Conservation (phyloP, 2,113 vertebrate genomes). For the Anolis sagrei region DNA sequence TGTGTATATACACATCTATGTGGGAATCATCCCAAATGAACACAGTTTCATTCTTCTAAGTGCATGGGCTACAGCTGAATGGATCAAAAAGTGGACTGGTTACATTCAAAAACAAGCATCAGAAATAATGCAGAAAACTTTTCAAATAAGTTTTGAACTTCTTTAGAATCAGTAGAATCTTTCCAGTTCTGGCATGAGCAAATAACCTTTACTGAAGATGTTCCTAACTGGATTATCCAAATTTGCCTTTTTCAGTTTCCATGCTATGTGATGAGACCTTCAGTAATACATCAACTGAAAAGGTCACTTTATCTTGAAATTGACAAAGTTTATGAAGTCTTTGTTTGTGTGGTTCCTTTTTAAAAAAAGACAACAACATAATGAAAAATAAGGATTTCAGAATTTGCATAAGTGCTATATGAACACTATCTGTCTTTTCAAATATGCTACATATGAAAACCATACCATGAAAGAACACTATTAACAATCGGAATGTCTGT, state of each 20-base stretch:
- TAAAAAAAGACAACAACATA: no score
- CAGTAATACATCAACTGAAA: no score
- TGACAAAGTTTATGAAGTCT: background rate
- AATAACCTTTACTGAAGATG: background rate
- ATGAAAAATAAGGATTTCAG: conserved; percentile 7
- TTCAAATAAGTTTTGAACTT: no score
- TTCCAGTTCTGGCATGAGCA: no score
- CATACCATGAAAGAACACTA: background rate
- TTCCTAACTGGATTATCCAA: background rate
- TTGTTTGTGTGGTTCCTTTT: background rate
- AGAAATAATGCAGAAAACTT: no score
- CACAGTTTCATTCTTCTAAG: background rate
- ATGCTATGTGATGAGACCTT: background rate
- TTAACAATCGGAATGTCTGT: background rate
- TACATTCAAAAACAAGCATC: background rate
- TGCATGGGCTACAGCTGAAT: no score
- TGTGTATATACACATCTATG: background rate
- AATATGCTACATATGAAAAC: background rate
- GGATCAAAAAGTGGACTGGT: background rate
- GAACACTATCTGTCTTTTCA: background rate
- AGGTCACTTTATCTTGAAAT: no score
- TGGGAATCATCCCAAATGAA: conserved; percentile 15
- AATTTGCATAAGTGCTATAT: background rate
- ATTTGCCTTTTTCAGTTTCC: background rate
- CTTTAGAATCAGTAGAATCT: no score